These are phyloP conservation scores for Scaptomyza caliginosa DNA, from an alignment of 2,888 invertebrate genomes.

Conservation along the genomic window DNA sequence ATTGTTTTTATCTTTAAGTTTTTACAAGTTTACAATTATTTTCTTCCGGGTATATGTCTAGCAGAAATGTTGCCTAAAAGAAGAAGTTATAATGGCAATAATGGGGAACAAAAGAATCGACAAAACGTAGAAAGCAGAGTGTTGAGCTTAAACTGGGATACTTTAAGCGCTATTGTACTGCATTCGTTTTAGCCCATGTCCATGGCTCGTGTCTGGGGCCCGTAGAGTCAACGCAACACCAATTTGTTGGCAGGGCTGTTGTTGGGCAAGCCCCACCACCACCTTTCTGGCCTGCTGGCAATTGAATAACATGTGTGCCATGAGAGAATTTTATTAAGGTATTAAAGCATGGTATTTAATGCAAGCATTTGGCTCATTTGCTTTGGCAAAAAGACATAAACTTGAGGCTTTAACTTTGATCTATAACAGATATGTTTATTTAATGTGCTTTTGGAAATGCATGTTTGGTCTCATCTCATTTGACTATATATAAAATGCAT, in stretches of 20 bases:
- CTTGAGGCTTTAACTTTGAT: conserved; percentile 16
- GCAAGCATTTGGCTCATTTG: conserved; percentile 41
- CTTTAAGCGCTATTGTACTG: conserved; percentile 60
- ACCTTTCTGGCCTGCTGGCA: conserved; percentile 26
- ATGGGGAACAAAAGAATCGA: conserved; percentile 26
- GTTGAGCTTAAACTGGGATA: conserved; percentile 35
- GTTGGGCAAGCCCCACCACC: neutral
- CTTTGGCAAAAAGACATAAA: conserved; percentile 13
- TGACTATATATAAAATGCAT: neutral
- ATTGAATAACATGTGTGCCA: conserved; percentile 68
- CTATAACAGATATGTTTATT: neutral
- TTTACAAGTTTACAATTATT: neutral
- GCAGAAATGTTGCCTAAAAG: conserved; percentile 23
- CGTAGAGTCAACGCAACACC: conserved; percentile 53
- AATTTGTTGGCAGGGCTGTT: conserved; percentile 65
- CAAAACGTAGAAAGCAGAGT: conserved; percentile 27
- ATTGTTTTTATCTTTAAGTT: neutral
- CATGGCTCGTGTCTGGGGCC: conserved; percentile 3
- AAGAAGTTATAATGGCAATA: conserved; percentile 39
- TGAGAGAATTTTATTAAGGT: conserved; percentile 64
- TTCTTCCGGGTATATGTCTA: conserved; percentile 26
- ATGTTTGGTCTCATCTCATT: neutral
- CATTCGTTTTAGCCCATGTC: conserved; percentile 24
- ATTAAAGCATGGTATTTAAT: conserved; percentile 68
- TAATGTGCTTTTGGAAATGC: neutral